These are phyloP conservation scores for Tinea trinotella DNA, from an alignment of 2,888 invertebrate genomes.

Conservation along the genomic window DNA sequence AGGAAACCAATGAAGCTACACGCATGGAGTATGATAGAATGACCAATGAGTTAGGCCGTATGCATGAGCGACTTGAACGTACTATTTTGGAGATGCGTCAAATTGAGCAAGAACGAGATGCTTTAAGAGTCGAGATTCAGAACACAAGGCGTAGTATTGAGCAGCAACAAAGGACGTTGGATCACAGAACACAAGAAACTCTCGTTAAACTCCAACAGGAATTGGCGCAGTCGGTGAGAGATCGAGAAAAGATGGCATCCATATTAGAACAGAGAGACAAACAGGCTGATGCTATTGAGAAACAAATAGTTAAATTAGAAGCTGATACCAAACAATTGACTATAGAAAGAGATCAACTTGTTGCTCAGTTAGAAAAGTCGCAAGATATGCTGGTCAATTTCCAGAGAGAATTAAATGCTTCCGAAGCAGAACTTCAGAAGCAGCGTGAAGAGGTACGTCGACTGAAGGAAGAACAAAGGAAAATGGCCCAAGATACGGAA, in stretches of 20 bases:
- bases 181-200: constrained; percentile 81
- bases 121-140: constrained; percentile 78
- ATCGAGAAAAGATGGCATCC: constrained; percentile 83
- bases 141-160: constrained; percentile 76
- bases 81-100: constrained; percentile 79
- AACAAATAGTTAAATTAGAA: constrained; percentile 88
- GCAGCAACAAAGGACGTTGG: constrained; percentile 75
- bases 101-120: constrained; percentile 82
- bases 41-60: constrained; percentile 84
- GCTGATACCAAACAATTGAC: constrained; percentile 88
- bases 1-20: constrained; percentile 86
- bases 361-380: constrained; percentile 91
- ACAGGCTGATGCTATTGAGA: constrained; percentile 86
- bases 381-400: constrained; percentile 94
- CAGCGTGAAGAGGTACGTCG: constrained; percentile 85
- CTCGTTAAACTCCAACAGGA: constrained; percentile 81
- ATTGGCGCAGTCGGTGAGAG: constrained; percentile 78
- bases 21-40: constrained; percentile 89
- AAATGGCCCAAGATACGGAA: constrained; percentile 79
- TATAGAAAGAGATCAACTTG: constrained; percentile 88
- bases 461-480: constrained; percentile 80
- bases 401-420: constrained; percentile 90
- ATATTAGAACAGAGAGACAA: constrained; percentile 84
- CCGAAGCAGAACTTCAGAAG: constrained; percentile 86
- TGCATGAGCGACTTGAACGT: constrained; percentile 85